phyloP scores from a whole-genome alignment of 1,140 invertebrate genomes.

The Aplysia californica region DNA sequence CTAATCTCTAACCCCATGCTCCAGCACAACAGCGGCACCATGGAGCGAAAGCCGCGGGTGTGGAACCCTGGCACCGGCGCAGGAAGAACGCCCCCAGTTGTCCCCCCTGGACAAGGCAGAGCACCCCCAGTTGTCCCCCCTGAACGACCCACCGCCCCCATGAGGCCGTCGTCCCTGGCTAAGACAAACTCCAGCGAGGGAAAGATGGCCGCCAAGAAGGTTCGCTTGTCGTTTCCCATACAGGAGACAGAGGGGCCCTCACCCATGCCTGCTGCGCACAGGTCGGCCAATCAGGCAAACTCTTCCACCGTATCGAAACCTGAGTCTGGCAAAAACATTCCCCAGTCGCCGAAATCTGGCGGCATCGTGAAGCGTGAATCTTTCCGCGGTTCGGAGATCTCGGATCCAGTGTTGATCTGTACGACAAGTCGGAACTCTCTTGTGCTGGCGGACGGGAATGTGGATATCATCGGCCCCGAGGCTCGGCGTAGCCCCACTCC shows the following conservation, averaged over 20 bases:
- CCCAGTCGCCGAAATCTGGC: slow-evolving; percentile 1
- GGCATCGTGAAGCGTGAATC: slow-evolving; percentile 32
- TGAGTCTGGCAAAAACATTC: slow-evolving; percentile 1
- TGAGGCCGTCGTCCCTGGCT: not conserved
- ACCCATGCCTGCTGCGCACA: slow-evolving; percentile 10
- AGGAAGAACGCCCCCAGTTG: too few relatives aligned
- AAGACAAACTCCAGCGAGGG: not conserved
- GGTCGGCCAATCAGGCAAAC: not conserved
- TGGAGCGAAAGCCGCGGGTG: slow-evolving; percentile 13
- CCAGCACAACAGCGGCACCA: not conserved
- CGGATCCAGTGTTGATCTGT: slow-evolving; percentile 39
- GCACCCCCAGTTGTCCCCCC: slow-evolving; percentile 4
- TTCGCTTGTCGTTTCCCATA: not conserved
- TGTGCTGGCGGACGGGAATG: slow-evolving; percentile 35
- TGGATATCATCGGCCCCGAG: slow-evolving; percentile 26
- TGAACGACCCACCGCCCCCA: slow-evolving; percentile 4
- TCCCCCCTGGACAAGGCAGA: not conserved
- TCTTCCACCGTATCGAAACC: slow-evolving; percentile 8
- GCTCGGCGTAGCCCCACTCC: not conserved
- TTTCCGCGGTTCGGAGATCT: slow-evolving; percentile 37
- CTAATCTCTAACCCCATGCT: not conserved
- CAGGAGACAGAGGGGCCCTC: slow-evolving; percentile 14
- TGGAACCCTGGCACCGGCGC: slow-evolving; percentile 28
- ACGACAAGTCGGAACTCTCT: slow-evolving; percentile 43
- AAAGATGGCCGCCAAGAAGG: slow-evolving; percentile 11